phyloP scores from a whole-genome alignment of 1,140 invertebrate species.

The Drosophila ercepeae region DNA sequence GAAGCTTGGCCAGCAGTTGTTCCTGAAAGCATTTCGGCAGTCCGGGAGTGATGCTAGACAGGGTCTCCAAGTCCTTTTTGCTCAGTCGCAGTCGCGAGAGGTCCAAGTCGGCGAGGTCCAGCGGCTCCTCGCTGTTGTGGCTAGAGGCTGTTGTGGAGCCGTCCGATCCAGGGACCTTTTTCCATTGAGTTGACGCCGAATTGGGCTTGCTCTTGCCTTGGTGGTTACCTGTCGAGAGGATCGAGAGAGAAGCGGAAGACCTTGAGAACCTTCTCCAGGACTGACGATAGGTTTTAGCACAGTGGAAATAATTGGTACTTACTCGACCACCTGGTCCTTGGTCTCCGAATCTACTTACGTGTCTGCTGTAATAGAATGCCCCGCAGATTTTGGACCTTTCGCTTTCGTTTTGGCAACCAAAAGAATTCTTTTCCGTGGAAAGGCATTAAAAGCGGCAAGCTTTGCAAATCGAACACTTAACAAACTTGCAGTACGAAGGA shows the following conservation, averaged over 20 bases:
- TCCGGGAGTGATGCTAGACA: constrained; percentile 87
- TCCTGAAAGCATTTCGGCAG: constrained; percentile 87
- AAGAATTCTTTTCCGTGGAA: constrained; percentile 49
- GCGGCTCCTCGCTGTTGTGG: constrained; percentile 83
- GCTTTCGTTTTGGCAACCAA: constrained; percentile 70
- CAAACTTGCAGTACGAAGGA: constrained; percentile 45
- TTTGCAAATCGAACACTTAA: constrained; percentile 35
- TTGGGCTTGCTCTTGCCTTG: constrained; percentile 34
- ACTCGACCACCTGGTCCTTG: constrained; percentile 19
- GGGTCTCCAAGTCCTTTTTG: constrained; percentile 87
- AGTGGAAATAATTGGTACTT: constrained; percentile 27
- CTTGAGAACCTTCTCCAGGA: too few species aligned
- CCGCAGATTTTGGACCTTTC: constrained; percentile 58
- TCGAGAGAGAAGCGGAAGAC: not conserved
- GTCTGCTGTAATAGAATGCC: not conserved
- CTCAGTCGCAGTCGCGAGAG: constrained; percentile 87
- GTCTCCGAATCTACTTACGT: constrained; percentile 30
- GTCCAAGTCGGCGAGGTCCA: constrained; percentile 87
- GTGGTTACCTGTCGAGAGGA: constrained; percentile 52
- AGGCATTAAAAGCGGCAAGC: constrained; percentile 6
- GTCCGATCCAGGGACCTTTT: constrained; percentile 37
- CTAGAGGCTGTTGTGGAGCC: constrained; percentile 11
- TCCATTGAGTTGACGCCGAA: constrained; percentile 50
- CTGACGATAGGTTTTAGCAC: not conserved
- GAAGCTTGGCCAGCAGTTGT: constrained; percentile 87